Evolutionary conservation across 2,113 vertebrate genomes (phyloP).

Genomic region (Dasyprocta punctata): DNA sequence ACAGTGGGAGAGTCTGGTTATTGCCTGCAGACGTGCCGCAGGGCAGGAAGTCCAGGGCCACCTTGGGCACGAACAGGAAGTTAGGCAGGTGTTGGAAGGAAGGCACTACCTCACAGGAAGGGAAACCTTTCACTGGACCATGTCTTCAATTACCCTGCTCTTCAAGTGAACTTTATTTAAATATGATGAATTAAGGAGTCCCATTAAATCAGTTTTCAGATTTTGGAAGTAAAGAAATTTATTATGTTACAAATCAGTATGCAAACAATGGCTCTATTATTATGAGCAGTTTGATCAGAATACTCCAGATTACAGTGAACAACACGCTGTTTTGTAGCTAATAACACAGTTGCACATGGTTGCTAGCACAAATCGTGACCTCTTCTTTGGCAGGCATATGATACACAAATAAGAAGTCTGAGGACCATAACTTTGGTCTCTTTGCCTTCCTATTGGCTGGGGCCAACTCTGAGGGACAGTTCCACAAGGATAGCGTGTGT

Average conservation of each 20-base stretch:
- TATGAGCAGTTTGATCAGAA: neutral
- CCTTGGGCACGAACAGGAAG: neutral
- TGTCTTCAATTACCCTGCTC: neutral
- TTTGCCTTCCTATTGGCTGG: neutral
- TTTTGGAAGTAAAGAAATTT: constrained; percentile 46
- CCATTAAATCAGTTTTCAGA: neutral
- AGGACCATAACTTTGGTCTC: neutral
- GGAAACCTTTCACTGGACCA: neutral
- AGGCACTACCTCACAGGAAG: neutral
- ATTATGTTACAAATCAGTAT: neutral
- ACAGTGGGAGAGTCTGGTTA: neutral
- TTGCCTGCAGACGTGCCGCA: neutral
- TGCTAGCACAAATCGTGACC: neutral
- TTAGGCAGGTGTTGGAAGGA: neutral
- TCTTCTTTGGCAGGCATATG: neutral
- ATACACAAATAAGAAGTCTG: neutral
- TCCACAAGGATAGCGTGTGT: neutral
- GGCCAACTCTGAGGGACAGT: neutral
- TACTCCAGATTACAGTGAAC: neutral
- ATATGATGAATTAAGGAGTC: neutral
- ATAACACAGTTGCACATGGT: neutral
- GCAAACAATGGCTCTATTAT: neutral
- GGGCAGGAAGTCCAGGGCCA: neutral
- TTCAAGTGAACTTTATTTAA: constrained; percentile 23
- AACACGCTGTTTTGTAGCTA: neutral